phyloP scores from a whole-genome alignment of 2,888 invertebrate genomes.

The Sympetrum striolatum region DNA sequence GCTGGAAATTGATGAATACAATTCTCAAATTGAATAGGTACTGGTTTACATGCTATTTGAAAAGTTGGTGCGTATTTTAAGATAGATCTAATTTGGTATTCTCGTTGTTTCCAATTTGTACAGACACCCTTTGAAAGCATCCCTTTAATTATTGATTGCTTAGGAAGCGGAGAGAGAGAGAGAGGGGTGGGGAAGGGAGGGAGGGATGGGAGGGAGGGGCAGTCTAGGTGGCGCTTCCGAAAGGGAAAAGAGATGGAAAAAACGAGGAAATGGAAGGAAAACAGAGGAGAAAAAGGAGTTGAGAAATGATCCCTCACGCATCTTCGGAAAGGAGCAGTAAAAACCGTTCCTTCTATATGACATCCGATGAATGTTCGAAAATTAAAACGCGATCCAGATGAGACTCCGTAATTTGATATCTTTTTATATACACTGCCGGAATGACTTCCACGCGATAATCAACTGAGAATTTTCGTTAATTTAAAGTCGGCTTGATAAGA shows the following conservation, averaged over 20 bases:
- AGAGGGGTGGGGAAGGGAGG: background rate
- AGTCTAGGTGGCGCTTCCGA: slow-evolving; percentile 25
- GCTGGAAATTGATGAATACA: no score
- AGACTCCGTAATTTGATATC: background rate
- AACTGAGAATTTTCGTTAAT: background rate
- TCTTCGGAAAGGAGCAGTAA: background rate
- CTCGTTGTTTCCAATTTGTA: background rate
- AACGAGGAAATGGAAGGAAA: slow-evolving; percentile 7
- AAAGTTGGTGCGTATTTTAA: no score
- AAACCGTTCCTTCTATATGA: slow-evolving; percentile 20
- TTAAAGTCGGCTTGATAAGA: background rate
- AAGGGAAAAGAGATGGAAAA: slow-evolving; percentile 8
- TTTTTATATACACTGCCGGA: background rate
- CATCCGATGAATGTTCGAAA: slow-evolving; percentile 24
- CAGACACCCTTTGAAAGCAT: slow-evolving; percentile 33
- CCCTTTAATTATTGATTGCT: slow-evolving; percentile 43
- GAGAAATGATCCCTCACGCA: slow-evolving; percentile 26
- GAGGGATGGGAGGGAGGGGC: background rate
- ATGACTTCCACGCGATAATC: background rate
- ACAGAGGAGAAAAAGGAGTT: background rate
- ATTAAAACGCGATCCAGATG: slow-evolving; percentile 18
- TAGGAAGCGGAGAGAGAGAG: slow-evolving; percentile 15
- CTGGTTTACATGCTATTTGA: no score
- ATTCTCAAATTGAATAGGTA: no score
- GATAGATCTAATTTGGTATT: no score